Evolutionary conservation across 2,888 invertebrate species (phyloP), one percentile per base, ranked within the genome.

Genomic region (Sclerodermus sp.): DNA sequence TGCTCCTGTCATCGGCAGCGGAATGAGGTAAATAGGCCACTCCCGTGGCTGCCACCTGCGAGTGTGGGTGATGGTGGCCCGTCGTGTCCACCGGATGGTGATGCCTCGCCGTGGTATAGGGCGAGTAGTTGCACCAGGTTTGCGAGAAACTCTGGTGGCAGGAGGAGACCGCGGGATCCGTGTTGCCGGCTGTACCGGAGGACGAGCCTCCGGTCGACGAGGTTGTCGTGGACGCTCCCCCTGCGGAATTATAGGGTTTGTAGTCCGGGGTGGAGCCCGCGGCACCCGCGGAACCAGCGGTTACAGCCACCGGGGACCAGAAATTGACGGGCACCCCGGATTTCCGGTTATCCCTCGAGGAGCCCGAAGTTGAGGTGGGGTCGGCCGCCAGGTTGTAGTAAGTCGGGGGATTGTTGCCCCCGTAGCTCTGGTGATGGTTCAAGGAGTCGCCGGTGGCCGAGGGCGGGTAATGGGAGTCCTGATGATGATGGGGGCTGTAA

Each of bases 311-410:
- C 30, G 85, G 85, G 54, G 84, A 84, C 90, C 90, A 90, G 77
- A 90, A 89, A 43, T 86, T 76, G 13, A 81, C 74, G 39, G 80
- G 73, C 30, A 34, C n/a, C 34, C 34, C 34, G 34, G 34, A n/a
- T 66, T 83, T 83, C 57, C 83, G 79, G 66, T 81, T 79, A 58
- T 88, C 86, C 73, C 87, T 83, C 37, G 74, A 66, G 50, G 73
- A 68, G 58, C 84, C 84, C 65, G 84, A 84, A 54, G 85, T 66
- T 32, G 73, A 68, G 32, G 66, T 62, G 53, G 81, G 80, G 53
- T 87, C 86, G 36, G 85, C 84, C 34, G 88, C 87, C 70, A 89
- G 81, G 75, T 89, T 89, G 79, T 89, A 90, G 74, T 89, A 89
- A 48, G 88, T 87, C 18, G 72, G 88, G 58, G 84, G 82, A 69